These are phyloP conservation scores for Venustaconcha ellipsiformis DNA, from an alignment of 1,140 invertebrate species.

Conservation along the genomic window DNA sequence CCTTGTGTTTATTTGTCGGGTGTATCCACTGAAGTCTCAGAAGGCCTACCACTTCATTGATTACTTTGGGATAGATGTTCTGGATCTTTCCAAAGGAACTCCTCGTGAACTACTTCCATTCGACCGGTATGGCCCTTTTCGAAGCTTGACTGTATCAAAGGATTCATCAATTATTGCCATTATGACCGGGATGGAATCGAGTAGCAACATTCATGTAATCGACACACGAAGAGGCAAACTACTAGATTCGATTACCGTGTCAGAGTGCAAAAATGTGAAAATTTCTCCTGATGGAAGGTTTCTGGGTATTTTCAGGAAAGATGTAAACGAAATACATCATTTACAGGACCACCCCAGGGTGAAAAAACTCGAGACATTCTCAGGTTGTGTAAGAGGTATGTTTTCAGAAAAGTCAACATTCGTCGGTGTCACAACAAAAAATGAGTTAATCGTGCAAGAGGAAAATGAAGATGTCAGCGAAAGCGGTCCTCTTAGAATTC, in stretches of 20 bases:
- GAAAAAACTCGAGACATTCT: conserved; percentile 6
- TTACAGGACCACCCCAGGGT: conserved; percentile 6
- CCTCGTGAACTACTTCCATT: conserved; percentile 19
- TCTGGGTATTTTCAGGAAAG: conserved; percentile 18
- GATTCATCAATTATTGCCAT: conserved; percentile 15
- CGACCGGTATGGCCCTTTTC: conserved; percentile 23
- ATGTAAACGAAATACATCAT: background rate
- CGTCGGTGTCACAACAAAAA: conserved; percentile 10
- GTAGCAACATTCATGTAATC: conserved; percentile 15
- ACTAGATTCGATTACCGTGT: conserved; percentile 3
- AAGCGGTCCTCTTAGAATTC: conserved; percentile 13
- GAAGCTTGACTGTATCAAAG: conserved; percentile 18
- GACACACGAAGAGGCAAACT: conserved; percentile 8
- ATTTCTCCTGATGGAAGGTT: conserved; percentile 17
- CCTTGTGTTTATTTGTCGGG: conserved; percentile 17
- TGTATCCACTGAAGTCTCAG: conserved; percentile 24
- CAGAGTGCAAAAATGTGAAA: conserved; percentile 12
- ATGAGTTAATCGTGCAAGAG: conserved; percentile 13
- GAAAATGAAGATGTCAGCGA: conserved; percentile 9
- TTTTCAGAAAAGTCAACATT: conserved; percentile 22
- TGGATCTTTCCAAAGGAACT: conserved; percentile 23
- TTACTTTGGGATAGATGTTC: conserved; percentile 22
- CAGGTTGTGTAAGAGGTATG: conserved; percentile 15
- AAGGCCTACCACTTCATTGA: conserved; percentile 33
- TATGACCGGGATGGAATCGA: background rate